These are phyloP conservation scores for Pseudococcus viburni DNA, from an alignment of 2,888 invertebrate genomes.

Conservation along the genomic window DNA sequence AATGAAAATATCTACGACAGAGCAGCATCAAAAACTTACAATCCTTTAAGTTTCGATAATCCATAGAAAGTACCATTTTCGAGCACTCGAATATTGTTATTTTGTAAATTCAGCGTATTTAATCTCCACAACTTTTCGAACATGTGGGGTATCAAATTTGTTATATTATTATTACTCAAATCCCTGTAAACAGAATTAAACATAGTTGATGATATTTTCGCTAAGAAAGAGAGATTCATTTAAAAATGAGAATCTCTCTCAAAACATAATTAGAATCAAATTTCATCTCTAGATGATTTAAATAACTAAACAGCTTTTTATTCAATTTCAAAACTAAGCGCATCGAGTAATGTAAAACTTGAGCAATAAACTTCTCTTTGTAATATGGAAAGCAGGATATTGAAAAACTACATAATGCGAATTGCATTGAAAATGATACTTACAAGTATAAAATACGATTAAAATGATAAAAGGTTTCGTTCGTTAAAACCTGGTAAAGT, in stretches of 20 bases:
- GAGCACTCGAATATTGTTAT: constrained; percentile 71
- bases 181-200: constrained; percentile 70
- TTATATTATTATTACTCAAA: constrained; percentile 72
- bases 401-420: neutral
- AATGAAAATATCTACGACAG: constrained; percentile 30
- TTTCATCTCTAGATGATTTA: neutral
- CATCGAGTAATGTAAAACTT: neutral
- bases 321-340: neutral
- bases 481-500: constrained; percentile 60
- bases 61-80: constrained; percentile 70
- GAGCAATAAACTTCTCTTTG: neutral
- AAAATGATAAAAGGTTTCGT: constrained; percentile 67
- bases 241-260: neutral
- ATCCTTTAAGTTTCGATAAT: constrained; percentile 70
- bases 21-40: constrained; percentile 71
- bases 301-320: neutral
- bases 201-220: neutral
- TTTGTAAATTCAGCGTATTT: constrained; percentile 70
- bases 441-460: constrained; percentile 69
- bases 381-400: neutral
- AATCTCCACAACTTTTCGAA: constrained; percentile 71
- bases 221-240: neutral
- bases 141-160: constrained; percentile 70
- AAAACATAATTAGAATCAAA: neutral
- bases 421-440: constrained; percentile 67